Conservation (phyloP, 2,113 vertebrate genomes). For the Aphyosemion australe region DNA sequence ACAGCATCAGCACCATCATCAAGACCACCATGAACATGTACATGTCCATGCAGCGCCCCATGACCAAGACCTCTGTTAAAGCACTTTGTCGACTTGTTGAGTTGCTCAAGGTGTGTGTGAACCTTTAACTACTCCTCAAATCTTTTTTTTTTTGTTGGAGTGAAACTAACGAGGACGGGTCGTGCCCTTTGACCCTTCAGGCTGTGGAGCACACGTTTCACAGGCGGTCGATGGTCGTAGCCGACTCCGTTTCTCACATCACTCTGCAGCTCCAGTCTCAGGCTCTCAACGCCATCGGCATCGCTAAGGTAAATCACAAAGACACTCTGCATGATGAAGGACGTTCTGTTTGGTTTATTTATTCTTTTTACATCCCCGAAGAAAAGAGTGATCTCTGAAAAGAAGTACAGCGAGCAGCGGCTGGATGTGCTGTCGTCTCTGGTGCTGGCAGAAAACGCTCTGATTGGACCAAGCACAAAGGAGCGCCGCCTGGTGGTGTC, state of each 20-base stretch:
- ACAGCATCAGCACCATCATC: constrained; percentile 93
- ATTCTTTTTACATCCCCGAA: constrained; percentile 48
- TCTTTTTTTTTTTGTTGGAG: neutral
- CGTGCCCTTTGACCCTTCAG: constrained; percentile 63
- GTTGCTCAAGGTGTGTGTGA: constrained; percentile 87
- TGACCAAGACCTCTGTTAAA: constrained; percentile 98
- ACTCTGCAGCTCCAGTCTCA: constrained; percentile 93
- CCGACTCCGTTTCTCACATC: constrained; percentile 95
- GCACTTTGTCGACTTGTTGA: constrained; percentile 94
- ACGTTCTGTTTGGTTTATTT: too few species aligned
- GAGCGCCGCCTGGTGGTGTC: constrained; percentile 91
- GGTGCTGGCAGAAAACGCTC: constrained; percentile 93
- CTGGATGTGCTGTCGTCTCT: constrained; percentile 96
- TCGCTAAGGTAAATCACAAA: constrained; percentile 86
- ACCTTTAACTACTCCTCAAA: neutral
- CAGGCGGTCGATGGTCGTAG: constrained; percentile 91
- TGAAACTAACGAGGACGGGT: neutral
- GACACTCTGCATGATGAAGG: neutral
- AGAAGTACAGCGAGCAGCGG: constrained; percentile 97
- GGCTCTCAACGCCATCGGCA: constrained; percentile 88
- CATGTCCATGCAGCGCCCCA: constrained; percentile 96
- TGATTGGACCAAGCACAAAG: constrained; percentile 93
- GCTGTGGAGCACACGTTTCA: constrained; percentile 95
- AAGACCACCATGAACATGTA: constrained; percentile 99
- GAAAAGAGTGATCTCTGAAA: constrained; percentile 99